phyloP scores from a whole-genome alignment of 2,797 vertebrate species.

The Chrosomus eos region DNA sequence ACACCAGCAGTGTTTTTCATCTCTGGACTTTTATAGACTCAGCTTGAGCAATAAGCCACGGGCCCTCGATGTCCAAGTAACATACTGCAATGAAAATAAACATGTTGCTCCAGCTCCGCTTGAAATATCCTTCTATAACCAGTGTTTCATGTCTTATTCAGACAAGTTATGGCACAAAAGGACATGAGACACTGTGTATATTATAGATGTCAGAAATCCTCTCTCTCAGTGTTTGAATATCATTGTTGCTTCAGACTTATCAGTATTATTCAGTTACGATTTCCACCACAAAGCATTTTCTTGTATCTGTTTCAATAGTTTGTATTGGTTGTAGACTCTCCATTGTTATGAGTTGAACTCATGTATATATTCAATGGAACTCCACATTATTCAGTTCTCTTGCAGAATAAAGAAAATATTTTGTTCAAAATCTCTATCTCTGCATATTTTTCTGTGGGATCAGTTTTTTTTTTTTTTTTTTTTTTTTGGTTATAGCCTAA shows the following conservation, averaged over 20 bases:
- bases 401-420: constrained; percentile 85
- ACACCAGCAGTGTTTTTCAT: constrained; percentile 54
- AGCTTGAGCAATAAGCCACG: constrained; percentile 62
- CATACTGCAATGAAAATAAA: constrained; percentile 15
- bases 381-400: constrained; percentile 78
- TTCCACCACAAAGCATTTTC: constrained; percentile 65
- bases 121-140: constrained; percentile 18
- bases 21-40: constrained; percentile 49
- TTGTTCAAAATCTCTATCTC: constrained; percentile 70
- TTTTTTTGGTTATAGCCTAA: background rate
- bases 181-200: constrained; percentile 17
- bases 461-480: background rate
- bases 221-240: constrained; percentile 72
- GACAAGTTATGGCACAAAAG: constrained; percentile 36
- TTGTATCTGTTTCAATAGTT: constrained; percentile 77
- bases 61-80: constrained; percentile 11
- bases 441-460: constrained; percentile 21
- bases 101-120: constrained; percentile 1
- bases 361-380: constrained; percentile 77
- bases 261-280: constrained; percentile 69
- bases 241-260: constrained; percentile 65
- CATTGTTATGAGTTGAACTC: constrained; percentile 74
- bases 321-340: constrained; percentile 80
- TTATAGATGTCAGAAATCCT: constrained; percentile 52
- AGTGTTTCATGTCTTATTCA: constrained; percentile 25